Percentiles rank a stretch among this genome's conserved stretches.
Evolutionary conservation across 64 coral and sea anemone genomes (phyloP).

Genomic region (Hydrozoanthus tunicans): DNA sequence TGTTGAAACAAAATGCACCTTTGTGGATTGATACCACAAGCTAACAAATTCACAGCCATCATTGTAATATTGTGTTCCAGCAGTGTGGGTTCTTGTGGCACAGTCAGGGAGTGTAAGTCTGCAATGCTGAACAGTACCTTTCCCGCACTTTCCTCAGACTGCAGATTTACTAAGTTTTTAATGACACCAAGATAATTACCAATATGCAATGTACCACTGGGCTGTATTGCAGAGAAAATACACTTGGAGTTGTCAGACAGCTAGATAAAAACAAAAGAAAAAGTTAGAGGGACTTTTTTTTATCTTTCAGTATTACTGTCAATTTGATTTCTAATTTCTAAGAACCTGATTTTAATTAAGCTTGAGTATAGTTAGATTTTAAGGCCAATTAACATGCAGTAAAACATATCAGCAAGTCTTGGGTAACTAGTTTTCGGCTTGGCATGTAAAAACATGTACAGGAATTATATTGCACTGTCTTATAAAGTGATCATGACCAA

Average conservation of each 20-base stretch:
- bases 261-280: conserved; percentile 1
- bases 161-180: conserved; percentile 76
- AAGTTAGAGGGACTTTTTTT: no score
- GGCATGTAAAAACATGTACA: no score
- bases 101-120: conserved; percentile 79
- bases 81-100: conserved; percentile 54
- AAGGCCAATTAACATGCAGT: no score
- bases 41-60: conserved; percentile 76
- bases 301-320: no score
- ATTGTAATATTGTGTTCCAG: conserved; percentile 57
- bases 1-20: conserved; percentile 86
- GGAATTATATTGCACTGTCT: no score
- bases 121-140: conserved; percentile 76
- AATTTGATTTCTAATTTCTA: no score
- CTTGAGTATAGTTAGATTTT: no score
- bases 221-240: conserved; percentile 87
- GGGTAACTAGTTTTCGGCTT: no score
- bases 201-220: conserved; percentile 86
- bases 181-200: conserved; percentile 89
- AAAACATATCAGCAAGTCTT: no score
- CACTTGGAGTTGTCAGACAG: neutral
- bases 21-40: conserved; percentile 82
- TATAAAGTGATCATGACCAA: no score
- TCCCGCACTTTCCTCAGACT: conserved; percentile 43
- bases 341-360: no score